Base-by-base conservation (phyloP, 2,888 invertebrate species). In the Petrolisthes cinctipes region DNA sequence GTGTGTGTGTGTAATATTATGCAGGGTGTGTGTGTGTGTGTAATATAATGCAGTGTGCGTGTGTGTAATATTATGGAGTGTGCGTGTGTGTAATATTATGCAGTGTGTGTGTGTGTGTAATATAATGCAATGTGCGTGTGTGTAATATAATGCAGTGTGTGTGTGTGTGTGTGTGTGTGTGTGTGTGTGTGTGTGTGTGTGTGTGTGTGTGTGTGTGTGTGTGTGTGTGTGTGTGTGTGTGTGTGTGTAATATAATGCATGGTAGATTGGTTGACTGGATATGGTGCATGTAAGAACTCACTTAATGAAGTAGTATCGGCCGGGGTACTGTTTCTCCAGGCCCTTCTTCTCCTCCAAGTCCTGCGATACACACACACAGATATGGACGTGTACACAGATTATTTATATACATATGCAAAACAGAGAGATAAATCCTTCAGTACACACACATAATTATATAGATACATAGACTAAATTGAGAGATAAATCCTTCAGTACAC, bases 241-340 rank as follows among this genome's bases (percentile, higher is more conserved):
- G 80, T 80, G 53, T 80, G 53, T 80, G 53, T 80, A 56, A n/a
- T 57, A n/a, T 20, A 56, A 37, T 11, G 7, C 57, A 17, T 9
- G 6, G n/a, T 17, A n/a, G n/a, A 17, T 66, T 66, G n/a, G 14
- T n/a, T 82, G 54, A 54, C 17, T 57, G 20, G 5, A 56, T 0
- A 37, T 37, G 37, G 37, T 37, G 2, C 37, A 7, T 20, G 37
- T 79, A 79, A 14, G 0, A 14, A 80, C 85, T 85, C 51, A 85
- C 85, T 81, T 85, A 7, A 85, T 5, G 51, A 73, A 81, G 81
- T 54, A 81, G 66, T 81, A 85, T 14, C 73, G 79, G 57, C 37
- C 73, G 17, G 85, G 85, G 11, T 73, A 85, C 6, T 57, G 71
- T 14, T 53, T 37, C 51, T 57, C 57, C 85, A 85, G 80, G 37